Base-by-base conservation (phyloP, 2,888 invertebrate genomes). In the Hyppa rectilinea region DNA sequence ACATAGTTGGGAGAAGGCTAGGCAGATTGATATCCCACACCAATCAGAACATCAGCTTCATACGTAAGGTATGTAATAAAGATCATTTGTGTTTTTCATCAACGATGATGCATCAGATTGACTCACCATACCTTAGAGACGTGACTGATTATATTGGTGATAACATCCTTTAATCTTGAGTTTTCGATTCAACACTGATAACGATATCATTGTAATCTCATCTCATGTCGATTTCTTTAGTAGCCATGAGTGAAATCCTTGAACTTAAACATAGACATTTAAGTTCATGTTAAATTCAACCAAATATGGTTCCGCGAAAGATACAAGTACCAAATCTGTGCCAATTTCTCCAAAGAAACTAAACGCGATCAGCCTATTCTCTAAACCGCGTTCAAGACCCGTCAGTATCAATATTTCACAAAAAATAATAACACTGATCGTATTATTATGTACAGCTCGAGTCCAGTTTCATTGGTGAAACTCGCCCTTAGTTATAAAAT, bases 101-200 rank as follows among this genome's bases (percentile, higher is more conserved):
- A 34, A 53, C 17, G 38, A 71, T 71, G 52, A 78, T 56, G 29
- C 38, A 75, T 71, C 50, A 40, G 17, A 52, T 49, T 78, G 79
- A 79, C n/a, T 76, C 75, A 79, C n/a, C 63, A 55, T 60, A 55
- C 26, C 3, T 17, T 45, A 40, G 20, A 79, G 58, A 62, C 40
- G 50, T 74, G 74, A 62, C 66, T 61, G 75, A 78, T 73, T 52
- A 52, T 5, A 10, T 34, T 52, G 53, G 47, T 49, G 65, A 72
- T 52, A 78, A 31, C 34, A 43, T n/a, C 20, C 7, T 55, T 1
- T 47, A 50, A 78, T 72, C 79, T 64, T 31, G 29, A 29, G 34
- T 77, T 59, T 49, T 12, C 31, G 14, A n/a, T 47, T 63, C n/a
- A 31, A 7, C 47, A 59, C 6, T 49, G 74, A 73, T 65, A 79